Evolutionary conservation across 92 coral and sea anemone genomes (phyloP), one percentile per base, ranked within the genome.

Genomic region (Siderastrea siderea): DNA sequence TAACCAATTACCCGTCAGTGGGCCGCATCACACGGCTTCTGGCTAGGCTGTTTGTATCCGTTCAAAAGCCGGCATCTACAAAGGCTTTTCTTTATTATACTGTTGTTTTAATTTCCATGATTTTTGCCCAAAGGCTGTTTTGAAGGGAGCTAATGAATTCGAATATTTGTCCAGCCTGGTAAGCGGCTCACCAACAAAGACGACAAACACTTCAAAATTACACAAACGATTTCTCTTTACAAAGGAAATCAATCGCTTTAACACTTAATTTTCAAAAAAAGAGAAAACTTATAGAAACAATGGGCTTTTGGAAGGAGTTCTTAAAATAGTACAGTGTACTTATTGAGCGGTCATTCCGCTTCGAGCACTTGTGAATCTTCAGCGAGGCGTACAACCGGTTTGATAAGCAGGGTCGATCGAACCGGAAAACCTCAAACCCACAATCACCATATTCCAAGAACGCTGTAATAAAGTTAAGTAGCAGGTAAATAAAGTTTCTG

Each of bases 121-220:
- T 50, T 87, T 59, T 46, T 87, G 91, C 94, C 94, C 78, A 87
- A 87, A 87, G 94, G 91, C 91, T 85, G 84, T 83, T 87, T 75
- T 78, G 73, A 73, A 16, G 83, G 81, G 45, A 77, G 72, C 85
- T 60, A 77, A 70, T 77, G 72, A 83, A 77, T 91, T 91, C 82
- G 91, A 75, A 64, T 70, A 26, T 70, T 65, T 53, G 17, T 54
- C 63, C 3, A 60, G 51, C 77, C 46, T 17, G 70, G 55, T 81
- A 43, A 85, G 77, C 44, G 71, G 77, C 89, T 55, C 50, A 48
- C 58, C 71, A 54, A 66, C 75, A 76, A 76, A 57, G 68, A 68
- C 57, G n/a, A 14, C 77, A 77, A 63, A 48, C 55, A 43, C 75
- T 68, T 45, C 45, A 16, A 50, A 6, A 51, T 52, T 50, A 47